Conservation (phyloP, 2,888 invertebrate genomes). For the Machimus atricapillus region DNA sequence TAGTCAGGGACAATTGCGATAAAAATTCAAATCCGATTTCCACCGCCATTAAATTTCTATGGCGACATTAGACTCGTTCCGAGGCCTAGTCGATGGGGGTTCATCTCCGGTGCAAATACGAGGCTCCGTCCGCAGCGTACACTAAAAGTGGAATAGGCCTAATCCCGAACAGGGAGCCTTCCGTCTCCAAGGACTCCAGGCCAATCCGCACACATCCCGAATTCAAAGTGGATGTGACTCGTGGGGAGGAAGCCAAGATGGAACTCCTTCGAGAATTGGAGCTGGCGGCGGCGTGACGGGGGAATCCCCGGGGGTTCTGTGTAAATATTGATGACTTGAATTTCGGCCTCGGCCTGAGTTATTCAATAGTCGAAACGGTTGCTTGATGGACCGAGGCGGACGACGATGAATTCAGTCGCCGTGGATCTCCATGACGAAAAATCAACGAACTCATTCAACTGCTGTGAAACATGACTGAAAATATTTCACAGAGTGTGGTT, state of each 20-base stretch:
- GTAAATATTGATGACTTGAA: conserved; percentile 33
- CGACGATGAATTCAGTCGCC: background rate
- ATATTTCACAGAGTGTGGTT: background rate
- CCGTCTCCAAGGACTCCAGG: background rate
- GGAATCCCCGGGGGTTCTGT: background rate
- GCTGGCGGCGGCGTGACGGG: background rate
- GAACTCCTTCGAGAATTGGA: background rate
- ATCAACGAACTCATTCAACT: background rate
- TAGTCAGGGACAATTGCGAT: background rate
- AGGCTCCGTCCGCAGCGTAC: background rate
- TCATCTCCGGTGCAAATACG: background rate
- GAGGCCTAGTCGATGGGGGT: background rate
- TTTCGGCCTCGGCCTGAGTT: background rate
- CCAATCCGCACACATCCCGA: background rate
- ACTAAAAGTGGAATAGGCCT: background rate
- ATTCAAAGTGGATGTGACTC: background rate
- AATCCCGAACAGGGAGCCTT: background rate
- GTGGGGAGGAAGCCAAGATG: background rate
- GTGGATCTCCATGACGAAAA: background rate
- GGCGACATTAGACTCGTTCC: background rate
- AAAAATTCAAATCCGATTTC: conserved; percentile 20
- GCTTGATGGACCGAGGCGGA: background rate
- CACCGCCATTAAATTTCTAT: background rate
- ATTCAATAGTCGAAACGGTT: background rate
- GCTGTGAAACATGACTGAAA: background rate